Base-by-base conservation (phyloP, 64 coral and sea anemone species). In the Dendronephthya gigantea region DNA sequence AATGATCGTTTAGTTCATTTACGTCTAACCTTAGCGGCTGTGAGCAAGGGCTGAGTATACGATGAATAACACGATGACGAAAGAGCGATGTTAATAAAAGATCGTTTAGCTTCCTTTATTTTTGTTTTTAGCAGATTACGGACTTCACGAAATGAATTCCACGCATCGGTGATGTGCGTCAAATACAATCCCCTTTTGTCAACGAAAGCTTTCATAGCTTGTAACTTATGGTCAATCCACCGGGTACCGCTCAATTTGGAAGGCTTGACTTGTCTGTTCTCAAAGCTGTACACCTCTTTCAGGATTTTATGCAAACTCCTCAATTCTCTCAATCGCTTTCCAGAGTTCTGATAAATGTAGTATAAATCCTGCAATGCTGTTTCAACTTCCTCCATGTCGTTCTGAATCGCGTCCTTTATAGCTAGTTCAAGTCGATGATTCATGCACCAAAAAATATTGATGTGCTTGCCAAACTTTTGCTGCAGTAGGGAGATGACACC, bases 341-440 rank as follows among this genome's bases (percentile, higher is more conserved):
- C 89, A 31, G 88, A 89, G 88, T 89, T 89, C 82, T 89, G 87
- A 56, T 83, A 89, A 82, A 89, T 83, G 81, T 89, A 83, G 47
- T 89, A 89, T 47, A 89, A 59, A n/a, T n/a, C n/a, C n/a, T n/a
- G n/a, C n/a, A n/a, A n/a, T n/a, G n/a, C n/a, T n/a, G n/a, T n/a
- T n/a, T n/a, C n/a, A 11, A 74, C 88, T 35, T 89, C 88, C 39
- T 89, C 68, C 88, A 89, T 89, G 2, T 84, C 88, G 82, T 89
- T 89, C 82, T 49, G 79, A 89, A 84, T 89, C 15, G 87, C 87
- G 4, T 83, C 87, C 87, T 88, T 88, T 40, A 88, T 65, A 15
- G 87, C 87, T 29, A 88, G 87, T 83, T 88, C 87, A 31, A 88
- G 81, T 88, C 50, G 81, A 29, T 88, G 87, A 49, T 50, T 62